Conservation (phyloP, 2,797 vertebrate species). For the Aldrovandia affinis region DNA sequence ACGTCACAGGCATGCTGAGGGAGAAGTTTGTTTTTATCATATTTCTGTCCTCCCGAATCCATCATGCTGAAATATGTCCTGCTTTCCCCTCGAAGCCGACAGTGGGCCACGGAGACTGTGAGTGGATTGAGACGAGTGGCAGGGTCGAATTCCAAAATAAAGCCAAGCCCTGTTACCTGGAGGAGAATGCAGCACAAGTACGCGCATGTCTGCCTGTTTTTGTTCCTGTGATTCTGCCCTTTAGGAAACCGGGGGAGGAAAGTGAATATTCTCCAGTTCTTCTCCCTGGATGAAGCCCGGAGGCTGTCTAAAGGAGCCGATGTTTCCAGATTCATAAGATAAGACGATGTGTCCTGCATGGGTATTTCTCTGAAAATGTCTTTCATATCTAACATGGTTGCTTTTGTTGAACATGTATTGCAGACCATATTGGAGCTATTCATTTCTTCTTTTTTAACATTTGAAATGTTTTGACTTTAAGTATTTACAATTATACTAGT, state of each 20-base stretch:
- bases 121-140: not conserved
- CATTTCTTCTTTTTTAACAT: too few species aligned
- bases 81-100: not conserved
- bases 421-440: too few species aligned
- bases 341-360: not conserved
- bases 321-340: not conserved
- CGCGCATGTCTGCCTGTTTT: not conserved
- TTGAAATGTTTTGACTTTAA: too few species aligned
- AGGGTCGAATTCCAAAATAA: slow-evolving; percentile 5
- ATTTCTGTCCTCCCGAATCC: not conserved
- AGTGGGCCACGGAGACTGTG: not conserved
- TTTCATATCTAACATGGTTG: not conserved
- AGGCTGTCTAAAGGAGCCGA: not conserved
- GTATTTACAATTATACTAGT: too few species aligned
- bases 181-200: not conserved
- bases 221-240: not conserved
- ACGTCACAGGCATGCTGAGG: too few species aligned
- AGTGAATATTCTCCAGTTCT: not conserved
- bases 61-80: not conserved
- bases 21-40: too few species aligned
- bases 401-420: not conserved
- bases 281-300: not conserved
- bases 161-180: not conserved
- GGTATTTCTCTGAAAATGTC: not conserved
- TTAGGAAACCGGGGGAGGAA: not conserved